phyloP scores from a whole-genome alignment of 2,888 invertebrate genomes.

The Microdon myrmicae region DNA sequence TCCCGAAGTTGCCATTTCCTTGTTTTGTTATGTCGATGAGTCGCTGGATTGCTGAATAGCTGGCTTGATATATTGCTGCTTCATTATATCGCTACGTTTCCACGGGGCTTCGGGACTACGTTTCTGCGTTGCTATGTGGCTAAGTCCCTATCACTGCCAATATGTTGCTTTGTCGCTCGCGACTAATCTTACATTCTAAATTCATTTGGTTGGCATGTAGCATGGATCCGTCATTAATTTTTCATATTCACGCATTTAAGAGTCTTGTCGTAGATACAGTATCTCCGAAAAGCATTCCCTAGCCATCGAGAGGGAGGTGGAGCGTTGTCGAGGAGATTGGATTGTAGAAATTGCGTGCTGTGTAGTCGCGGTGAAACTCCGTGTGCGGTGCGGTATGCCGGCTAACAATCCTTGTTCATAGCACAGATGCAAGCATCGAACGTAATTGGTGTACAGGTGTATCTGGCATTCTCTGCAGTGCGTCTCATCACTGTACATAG shows the following conservation, averaged over 20 bases:
- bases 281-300: neutral
- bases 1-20: no score
- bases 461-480: constrained; percentile 23
- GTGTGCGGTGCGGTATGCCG: constrained; percentile 5
- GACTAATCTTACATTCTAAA: constrained; percentile 36
- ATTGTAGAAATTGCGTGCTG: constrained; percentile 11
- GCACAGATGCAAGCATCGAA: constrained; percentile 15
- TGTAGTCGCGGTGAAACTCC: no score
- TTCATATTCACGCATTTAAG: constrained; percentile 52
- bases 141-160: no score
- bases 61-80: no score
- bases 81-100: no score
- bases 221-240: constrained; percentile 48
- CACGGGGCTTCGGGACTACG: no score
- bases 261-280: constrained; percentile 4
- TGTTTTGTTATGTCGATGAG: no score
- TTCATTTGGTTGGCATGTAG: constrained; percentile 49
- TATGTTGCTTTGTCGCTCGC: no score
- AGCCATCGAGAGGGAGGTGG: neutral
- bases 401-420: constrained; percentile 3
- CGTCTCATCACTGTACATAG: constrained; percentile 22
- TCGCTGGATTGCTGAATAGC: no score
- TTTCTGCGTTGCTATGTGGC: no score
- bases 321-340: constrained; percentile 9
- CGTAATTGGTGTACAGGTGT: constrained; percentile 42